Evolutionary conservation across 2,888 invertebrate genomes (phyloP).

Genomic region (Anaspis maculata): DNA sequence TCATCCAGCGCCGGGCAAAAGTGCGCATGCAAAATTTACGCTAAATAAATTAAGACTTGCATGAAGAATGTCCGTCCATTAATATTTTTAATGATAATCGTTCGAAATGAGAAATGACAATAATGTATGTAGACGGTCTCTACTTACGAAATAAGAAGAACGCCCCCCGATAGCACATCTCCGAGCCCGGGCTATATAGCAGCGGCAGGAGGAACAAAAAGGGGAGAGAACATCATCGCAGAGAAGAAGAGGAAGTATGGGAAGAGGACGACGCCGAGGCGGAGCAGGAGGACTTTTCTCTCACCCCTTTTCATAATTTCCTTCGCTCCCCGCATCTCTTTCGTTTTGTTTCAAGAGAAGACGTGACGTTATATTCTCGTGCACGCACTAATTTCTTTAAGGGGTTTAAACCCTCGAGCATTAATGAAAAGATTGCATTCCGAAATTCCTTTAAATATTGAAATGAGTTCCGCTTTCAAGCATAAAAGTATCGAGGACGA

Average conservation of each 20-base stretch:
- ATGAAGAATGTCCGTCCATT: constrained; percentile 42
- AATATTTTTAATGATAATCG: constrained; percentile 46
- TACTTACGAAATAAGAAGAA: constrained; percentile 24
- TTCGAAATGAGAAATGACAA: constrained; percentile 41
- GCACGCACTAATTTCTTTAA: constrained; percentile 39
- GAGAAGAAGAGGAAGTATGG: constrained; percentile 12
- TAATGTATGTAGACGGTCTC: constrained; percentile 40
- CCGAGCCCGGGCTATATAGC: constrained; percentile 5
- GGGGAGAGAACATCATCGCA: constrained; percentile 4
- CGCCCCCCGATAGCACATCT: constrained; percentile 15
- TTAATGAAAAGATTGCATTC: constrained; percentile 35
- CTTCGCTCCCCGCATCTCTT: constrained; percentile 34
- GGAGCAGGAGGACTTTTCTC: constrained; percentile 13
- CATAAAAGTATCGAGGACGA: constrained; percentile 8
- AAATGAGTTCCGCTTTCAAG: constrained; percentile 12
- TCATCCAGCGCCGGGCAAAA: constrained; percentile 19
- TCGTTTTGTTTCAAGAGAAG: constrained; percentile 38
- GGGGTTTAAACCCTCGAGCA: constrained; percentile 33
- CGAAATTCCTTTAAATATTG: constrained; percentile 30
- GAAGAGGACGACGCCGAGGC: constrained; percentile 6
- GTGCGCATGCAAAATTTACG: constrained; percentile 37
- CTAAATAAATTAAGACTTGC: constrained; percentile 40
- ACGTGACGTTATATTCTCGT: constrained; percentile 35
- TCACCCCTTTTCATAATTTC: constrained; percentile 27
- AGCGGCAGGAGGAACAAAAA: constrained; percentile 10